Evolutionary conservation across 1,140 invertebrate genomes (phyloP).

Genomic region (Holotrichia oblita): DNA sequence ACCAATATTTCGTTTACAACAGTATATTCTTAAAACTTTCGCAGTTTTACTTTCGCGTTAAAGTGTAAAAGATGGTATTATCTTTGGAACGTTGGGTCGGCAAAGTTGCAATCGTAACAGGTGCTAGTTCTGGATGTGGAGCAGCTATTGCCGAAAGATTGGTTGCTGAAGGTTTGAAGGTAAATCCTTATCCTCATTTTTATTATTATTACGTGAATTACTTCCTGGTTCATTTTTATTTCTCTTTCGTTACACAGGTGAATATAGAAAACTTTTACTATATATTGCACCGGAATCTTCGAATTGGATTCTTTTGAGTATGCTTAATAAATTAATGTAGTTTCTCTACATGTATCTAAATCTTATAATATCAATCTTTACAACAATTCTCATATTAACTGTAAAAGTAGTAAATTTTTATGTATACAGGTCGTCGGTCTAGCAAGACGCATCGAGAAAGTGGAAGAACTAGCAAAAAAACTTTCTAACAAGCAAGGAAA

Average conservation of each 20-base stretch:
- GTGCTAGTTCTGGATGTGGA: slow-evolving; percentile 66
- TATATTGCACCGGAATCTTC: too few relatives aligned
- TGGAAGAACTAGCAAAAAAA: slow-evolving; percentile 61
- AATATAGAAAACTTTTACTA: too few relatives aligned
- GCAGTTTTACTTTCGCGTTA: background rate
- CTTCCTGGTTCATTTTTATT: too few relatives aligned
- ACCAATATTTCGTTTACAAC: background rate
- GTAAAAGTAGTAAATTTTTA: too few relatives aligned
- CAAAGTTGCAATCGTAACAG: slow-evolving; percentile 67
- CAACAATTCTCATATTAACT: too few relatives aligned
- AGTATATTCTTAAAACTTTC: background rate
- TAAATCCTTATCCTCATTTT: slow-evolving; percentile 47
- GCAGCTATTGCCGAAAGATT: slow-evolving; percentile 59
- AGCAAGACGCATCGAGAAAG: slow-evolving; percentile 68
- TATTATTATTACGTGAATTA: background rate
- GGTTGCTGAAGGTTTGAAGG: slow-evolving; percentile 63
- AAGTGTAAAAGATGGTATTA: slow-evolving; percentile 39
- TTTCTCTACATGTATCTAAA: too few relatives aligned
- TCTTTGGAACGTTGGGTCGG: slow-evolving; percentile 62
- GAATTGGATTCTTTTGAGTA: too few relatives aligned
- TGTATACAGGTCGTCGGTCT: slow-evolving; percentile 69
- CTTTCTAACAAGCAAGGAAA: slow-evolving; percentile 52
- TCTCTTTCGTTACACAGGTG: too few relatives aligned
- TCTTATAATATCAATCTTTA: too few relatives aligned
- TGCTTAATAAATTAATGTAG: too few relatives aligned